Conservation (phyloP, 2,888 invertebrate genomes). For the Eristalis arbustorum region DNA sequence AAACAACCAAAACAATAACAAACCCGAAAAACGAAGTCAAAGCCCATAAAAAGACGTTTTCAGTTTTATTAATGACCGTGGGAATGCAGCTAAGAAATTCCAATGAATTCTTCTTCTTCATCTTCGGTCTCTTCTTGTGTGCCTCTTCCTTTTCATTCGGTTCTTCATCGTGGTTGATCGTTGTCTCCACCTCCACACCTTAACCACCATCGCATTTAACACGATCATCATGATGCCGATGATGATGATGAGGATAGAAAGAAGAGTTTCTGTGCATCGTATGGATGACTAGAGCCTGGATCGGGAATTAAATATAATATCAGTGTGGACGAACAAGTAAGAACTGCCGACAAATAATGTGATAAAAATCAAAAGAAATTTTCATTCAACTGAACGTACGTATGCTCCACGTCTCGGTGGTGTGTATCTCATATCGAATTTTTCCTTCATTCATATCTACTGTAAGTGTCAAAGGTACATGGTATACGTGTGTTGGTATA, state of each 20-base stretch:
- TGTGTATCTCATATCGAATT: constrained; percentile 2
- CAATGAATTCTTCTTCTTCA: constrained; percentile 66
- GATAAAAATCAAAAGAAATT: constrained; percentile 63
- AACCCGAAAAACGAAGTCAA: constrained; percentile 72
- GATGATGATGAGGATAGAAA: background rate
- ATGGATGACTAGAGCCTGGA: background rate
- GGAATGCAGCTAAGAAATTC: constrained; percentile 73
- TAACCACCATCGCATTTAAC: background rate
- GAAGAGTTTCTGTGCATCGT: background rate
- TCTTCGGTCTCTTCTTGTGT: background rate
- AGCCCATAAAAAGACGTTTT: constrained; percentile 77
- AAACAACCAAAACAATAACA: constrained; percentile 70
- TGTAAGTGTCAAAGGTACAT: background rate
- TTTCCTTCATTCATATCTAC: constrained; percentile 57
- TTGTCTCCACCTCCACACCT: constrained; percentile 12
- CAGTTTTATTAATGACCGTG: constrained; percentile 79
- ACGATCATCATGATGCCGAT: background rate
- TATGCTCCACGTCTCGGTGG: background rate
- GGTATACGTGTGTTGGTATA: background rate
- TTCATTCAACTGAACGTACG: constrained; percentile 59
- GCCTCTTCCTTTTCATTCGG: background rate
- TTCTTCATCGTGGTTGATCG: background rate
- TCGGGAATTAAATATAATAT: background rate
- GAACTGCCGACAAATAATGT: constrained; percentile 39
- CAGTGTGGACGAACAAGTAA: background rate